Evolutionary conservation across 2,113 vertebrate species (phyloP).

Genomic region (Myocastor coypus): DNA sequence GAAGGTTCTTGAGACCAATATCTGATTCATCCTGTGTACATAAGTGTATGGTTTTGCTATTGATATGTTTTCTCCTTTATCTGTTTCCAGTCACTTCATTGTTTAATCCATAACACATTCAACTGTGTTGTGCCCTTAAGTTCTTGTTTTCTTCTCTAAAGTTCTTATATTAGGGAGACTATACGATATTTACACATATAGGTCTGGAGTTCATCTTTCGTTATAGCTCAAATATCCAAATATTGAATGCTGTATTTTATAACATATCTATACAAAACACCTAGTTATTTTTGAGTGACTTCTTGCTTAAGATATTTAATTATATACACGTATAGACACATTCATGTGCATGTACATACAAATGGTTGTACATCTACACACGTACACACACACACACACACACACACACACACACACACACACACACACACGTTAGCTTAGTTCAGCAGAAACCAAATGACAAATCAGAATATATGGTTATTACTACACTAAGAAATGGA

Average conservation of each 20-base stretch:
- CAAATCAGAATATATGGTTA: neutral
- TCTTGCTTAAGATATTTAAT: conserved; percentile 2
- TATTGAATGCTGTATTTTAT: neutral
- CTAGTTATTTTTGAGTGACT: neutral
- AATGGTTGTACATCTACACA: neutral
- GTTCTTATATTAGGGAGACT: too few relatives aligned
- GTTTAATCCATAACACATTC: too few relatives aligned
- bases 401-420: neutral
- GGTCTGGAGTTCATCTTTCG: too few relatives aligned
- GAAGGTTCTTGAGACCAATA: too few relatives aligned
- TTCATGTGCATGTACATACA: fast-evolving
- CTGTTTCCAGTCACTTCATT: too few relatives aligned
- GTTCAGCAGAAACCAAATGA: neutral
- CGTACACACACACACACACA: neutral
- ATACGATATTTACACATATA: too few relatives aligned
- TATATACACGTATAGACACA: neutral
- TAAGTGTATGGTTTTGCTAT: too few relatives aligned
- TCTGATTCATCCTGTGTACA: too few relatives aligned
- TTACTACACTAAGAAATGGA: neutral
- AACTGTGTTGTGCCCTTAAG: too few relatives aligned
- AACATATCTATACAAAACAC: neutral
- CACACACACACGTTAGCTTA: neutral
- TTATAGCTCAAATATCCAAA: neutral
- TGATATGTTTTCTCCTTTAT: too few relatives aligned
- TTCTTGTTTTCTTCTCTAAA: too few relatives aligned